Conservation (phyloP, 2,888 invertebrate species). For the Gonocerus acuteangulatus region DNA sequence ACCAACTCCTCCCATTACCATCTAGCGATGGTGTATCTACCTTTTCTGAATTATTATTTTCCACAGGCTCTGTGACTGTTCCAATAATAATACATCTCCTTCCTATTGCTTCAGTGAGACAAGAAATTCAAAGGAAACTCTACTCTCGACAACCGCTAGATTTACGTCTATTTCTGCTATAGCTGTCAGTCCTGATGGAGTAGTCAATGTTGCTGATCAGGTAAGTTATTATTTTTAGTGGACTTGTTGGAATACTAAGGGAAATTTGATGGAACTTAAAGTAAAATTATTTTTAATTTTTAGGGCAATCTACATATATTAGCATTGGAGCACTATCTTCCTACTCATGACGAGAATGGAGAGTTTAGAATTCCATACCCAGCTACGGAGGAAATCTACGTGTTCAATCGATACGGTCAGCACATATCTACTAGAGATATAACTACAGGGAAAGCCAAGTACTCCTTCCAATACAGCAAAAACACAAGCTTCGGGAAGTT, state of each 20-base stretch:
- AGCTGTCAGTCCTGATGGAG: conserved; percentile 91
- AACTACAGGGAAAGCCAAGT: conserved; percentile 88
- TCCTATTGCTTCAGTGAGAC: conserved; percentile 50
- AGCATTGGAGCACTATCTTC: conserved; percentile 77
- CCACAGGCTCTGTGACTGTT: conserved; percentile 46
- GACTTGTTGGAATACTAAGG: too few relatives aligned
- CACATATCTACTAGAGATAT: conserved; percentile 91
- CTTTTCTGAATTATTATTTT: conserved; percentile 41
- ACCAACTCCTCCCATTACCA: not conserved
- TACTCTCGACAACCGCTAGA: conserved; percentile 81
- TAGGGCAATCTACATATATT: conserved; percentile 71
- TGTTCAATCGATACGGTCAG: conserved; percentile 83
- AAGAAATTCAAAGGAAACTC: conserved; percentile 62
- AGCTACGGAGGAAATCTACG: conserved; percentile 87
- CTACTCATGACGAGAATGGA: conserved; percentile 77
- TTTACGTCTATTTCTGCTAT: conserved; percentile 83
- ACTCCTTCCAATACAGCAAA: conserved; percentile 93
- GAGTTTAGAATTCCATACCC: conserved; percentile 49
- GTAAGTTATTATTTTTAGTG: too few relatives aligned
- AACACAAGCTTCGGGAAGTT: conserved; percentile 92
- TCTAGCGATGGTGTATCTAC: not conserved
- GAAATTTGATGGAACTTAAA: not conserved
- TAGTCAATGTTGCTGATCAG: conserved; percentile 91
- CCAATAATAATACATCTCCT: conserved; percentile 39
- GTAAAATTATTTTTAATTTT: too few relatives aligned